phyloP scores from a whole-genome alignment of 2,888 invertebrate species.

The Maniola hyperantus region DNA sequence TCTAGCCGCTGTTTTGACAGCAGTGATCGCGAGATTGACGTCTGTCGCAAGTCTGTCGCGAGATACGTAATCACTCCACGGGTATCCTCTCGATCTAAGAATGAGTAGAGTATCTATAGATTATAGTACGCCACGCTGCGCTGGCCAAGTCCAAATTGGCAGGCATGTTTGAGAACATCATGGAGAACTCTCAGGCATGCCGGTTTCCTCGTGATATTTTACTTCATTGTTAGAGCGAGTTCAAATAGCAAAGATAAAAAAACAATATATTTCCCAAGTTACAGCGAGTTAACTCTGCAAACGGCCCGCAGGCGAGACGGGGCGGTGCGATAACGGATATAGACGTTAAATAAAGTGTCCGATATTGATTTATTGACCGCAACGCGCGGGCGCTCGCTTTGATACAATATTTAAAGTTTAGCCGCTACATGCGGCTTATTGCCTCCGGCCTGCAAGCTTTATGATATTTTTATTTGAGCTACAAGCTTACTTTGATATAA shows the following conservation, averaged over 20 bases:
- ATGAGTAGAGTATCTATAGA: too few relatives aligned
- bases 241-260: neutral
- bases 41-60: too few relatives aligned
- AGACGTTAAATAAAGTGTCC: slow-evolving; percentile 24
- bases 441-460: neutral
- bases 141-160: too few relatives aligned
- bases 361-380: slow-evolving; percentile 27
- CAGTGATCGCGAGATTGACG: too few relatives aligned
- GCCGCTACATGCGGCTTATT: neutral
- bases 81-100: too few relatives aligned
- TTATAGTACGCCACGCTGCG: too few relatives aligned
- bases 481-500: neutral
- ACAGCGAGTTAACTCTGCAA: slow-evolving; percentile 3
- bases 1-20: too few relatives aligned
- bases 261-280: slow-evolving; percentile 3
- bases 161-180: too few relatives aligned
- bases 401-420: slow-evolving; percentile 8
- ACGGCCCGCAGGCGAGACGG: slow-evolving; percentile 1
- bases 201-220: too few relatives aligned
- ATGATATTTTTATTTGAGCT: slow-evolving; percentile 5
- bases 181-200: too few relatives aligned
- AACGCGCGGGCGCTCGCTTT: neutral
- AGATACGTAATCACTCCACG: too few relatives aligned
- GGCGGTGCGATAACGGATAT: slow-evolving; percentile 22
- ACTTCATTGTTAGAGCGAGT: neutral